Conservation (phyloP, 2,888 invertebrate species). For the Tineola bisselliella region DNA sequence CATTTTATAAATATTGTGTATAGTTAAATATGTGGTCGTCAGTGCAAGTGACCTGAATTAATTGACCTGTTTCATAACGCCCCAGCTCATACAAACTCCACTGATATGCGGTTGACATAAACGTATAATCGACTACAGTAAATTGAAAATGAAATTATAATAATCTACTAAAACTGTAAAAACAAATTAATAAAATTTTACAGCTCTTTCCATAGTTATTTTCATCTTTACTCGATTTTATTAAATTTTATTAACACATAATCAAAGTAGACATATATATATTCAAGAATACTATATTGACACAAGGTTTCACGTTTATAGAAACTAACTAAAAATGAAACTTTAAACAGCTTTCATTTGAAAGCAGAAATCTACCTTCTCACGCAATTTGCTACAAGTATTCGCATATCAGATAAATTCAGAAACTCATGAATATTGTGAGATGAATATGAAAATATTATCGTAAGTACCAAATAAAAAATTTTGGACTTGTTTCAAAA, state of each 20-base stretch:
- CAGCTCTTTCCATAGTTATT: too few species aligned
- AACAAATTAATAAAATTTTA: too few species aligned
- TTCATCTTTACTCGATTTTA: too few species aligned
- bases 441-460: not conserved
- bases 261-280: not conserved
- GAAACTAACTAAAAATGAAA: conserved; percentile 8
- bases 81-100: conserved; percentile 1
- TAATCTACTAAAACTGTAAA: not conserved
- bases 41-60: conserved; percentile 13
- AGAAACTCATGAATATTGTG: not conserved
- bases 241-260: too few species aligned
- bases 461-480: too few species aligned
- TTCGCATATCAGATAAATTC: not conserved
- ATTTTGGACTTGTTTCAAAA: too few species aligned
- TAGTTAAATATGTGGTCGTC: not conserved
- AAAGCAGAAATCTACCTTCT: conserved; percentile 4
- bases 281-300: not conserved
- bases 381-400: not conserved
- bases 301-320: not conserved
- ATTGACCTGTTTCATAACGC: conserved; percentile 13
- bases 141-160: not conserved
- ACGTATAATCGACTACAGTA: not conserved
- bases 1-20: not conserved
- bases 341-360: conserved; percentile 3
- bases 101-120: conserved; percentile 10